Percentiles rank a stretch among this genome's conserved stretches.
phyloP scores from a whole-genome alignment of 2,888 invertebrate genomes.

The Phrixothrix hirtus region DNA sequence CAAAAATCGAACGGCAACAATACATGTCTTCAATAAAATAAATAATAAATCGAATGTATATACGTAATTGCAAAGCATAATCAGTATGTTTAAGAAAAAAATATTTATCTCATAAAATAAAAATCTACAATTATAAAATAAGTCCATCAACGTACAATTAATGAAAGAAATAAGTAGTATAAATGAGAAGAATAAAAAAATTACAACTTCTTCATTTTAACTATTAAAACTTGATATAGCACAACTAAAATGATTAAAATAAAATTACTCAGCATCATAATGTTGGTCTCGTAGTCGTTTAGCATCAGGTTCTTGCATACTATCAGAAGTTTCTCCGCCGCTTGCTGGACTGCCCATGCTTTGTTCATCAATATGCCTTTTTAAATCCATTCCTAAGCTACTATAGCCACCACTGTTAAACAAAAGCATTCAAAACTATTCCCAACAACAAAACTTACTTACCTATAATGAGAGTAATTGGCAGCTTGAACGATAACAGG shows the following conservation, averaged over 20 bases:
- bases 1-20: too few relatives aligned
- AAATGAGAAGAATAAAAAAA: not conserved
- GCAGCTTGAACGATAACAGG: conserved; percentile 64
- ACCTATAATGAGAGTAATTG: conserved; percentile 55
- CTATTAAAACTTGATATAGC: conserved; percentile 23
- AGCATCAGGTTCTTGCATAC: conserved; percentile 50
- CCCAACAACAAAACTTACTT: not conserved
- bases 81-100: too few relatives aligned
- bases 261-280: conserved; percentile 51
- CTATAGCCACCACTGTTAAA: conserved; percentile 44
- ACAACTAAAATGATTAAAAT: conserved; percentile 8
- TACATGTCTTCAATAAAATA: too few relatives aligned
- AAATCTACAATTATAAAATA: too few relatives aligned
- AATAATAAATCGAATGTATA: too few relatives aligned
- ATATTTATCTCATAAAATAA: too few relatives aligned
- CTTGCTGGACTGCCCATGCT: conserved; percentile 50
- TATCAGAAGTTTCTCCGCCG: conserved; percentile 46
- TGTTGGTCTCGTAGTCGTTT: conserved; percentile 52
- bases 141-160: too few relatives aligned
- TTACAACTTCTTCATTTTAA: too few relatives aligned
- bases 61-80: too few relatives aligned
- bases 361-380: conserved; percentile 52
- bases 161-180: conserved; percentile 1
- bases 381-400: conserved; percentile 50
- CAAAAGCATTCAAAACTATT: too few relatives aligned